Evolutionary conservation across 2,797 vertebrate genomes (phyloP).

Genomic region (Microtus obscurus): DNA sequence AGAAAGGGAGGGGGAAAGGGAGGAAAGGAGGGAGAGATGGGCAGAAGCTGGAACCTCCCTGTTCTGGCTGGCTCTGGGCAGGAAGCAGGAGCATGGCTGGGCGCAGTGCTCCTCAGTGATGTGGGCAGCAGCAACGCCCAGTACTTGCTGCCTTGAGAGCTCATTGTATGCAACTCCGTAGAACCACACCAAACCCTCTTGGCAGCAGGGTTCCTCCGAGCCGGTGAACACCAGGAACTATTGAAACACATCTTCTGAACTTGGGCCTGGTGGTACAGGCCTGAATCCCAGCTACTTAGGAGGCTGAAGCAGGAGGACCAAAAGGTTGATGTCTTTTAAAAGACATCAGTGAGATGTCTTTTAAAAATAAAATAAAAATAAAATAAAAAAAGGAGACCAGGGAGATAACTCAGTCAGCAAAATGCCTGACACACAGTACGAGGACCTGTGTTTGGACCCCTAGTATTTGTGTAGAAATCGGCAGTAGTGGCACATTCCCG

Average conservation of each 20-base stretch:
- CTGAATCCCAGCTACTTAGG: not conserved
- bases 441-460: not conserved
- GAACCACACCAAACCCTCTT: not conserved
- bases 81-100: not conserved
- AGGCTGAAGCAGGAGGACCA: not conserved
- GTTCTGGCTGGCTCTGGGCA: not conserved
- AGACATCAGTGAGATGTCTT: not conserved
- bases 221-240: not conserved
- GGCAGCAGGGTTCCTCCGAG: not conserved
- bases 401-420: not conserved
- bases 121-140: not conserved
- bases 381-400: not conserved
- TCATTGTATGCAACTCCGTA: not conserved
- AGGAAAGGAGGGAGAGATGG: not conserved
- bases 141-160: not conserved
- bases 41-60: fast-evolving
- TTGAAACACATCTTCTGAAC: not conserved
- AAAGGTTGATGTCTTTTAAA: too few relatives aligned
- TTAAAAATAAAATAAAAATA: not conserved
- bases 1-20: too few relatives aligned
- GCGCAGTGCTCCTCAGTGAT: not conserved
- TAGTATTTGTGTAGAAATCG: not conserved
- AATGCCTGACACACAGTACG: not conserved
- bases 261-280: not conserved
- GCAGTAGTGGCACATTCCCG: not conserved